These are phyloP conservation scores for Notamacropus eugenii DNA, from an alignment of 2,797 vertebrate species.

Conservation along the genomic window DNA sequence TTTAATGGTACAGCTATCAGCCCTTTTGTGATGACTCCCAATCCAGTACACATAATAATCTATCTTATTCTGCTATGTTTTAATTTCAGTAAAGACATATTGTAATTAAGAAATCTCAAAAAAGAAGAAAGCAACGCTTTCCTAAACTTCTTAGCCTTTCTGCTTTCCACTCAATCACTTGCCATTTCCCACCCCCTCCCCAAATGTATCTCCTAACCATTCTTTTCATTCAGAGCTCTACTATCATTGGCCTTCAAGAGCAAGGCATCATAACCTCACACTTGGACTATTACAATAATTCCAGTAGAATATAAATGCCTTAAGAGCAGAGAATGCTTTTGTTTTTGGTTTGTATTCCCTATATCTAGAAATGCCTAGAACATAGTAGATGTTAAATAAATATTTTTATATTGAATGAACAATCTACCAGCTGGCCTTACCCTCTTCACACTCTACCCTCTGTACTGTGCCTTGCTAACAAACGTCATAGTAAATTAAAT, in stretches of 20 bases:
- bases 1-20: not conserved
- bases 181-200: not conserved
- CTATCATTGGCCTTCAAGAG: not conserved
- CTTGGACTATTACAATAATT: not conserved
- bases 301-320: not conserved
- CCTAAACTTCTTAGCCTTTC: not conserved
- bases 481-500: not conserved
- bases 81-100: not conserved
- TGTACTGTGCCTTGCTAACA: not conserved
- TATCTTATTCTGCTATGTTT: not conserved
- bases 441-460: not conserved
- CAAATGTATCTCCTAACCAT: not conserved
- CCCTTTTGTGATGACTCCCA: not conserved
- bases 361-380: not conserved
- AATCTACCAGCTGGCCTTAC: not conserved
- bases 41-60: not conserved
- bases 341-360: not conserved
- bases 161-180: not conserved
- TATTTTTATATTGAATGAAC: not conserved
- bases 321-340: not conserved
- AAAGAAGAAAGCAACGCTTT: not conserved
- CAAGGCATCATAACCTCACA: not conserved
- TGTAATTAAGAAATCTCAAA: not conserved
- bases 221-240: not conserved
- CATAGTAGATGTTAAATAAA: not conserved